A percentile compares a stretch with the other conserved stretches of the same genome.
These are phyloP conservation scores for Azemiops feae DNA, from an alignment of 2,113 vertebrate genomes.

Conservation along the genomic window DNA sequence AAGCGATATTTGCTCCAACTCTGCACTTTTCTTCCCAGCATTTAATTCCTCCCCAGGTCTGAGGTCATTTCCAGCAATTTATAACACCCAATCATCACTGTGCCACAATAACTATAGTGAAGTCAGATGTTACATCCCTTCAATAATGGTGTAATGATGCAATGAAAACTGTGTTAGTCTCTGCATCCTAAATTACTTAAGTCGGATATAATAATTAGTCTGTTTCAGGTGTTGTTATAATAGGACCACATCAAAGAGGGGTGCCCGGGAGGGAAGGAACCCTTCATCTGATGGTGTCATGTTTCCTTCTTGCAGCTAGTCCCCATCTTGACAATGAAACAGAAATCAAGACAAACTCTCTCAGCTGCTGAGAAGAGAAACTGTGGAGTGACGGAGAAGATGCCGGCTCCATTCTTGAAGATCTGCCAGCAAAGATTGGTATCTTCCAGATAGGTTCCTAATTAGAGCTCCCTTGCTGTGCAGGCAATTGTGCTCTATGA, in stretches of 20 bases:
- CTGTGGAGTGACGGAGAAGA: not conserved
- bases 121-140: not conserved
- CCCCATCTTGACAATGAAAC: not conserved
- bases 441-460: not conserved
- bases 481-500: constrained; percentile 5
- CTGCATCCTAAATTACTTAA: not conserved
- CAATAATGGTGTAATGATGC: not conserved
- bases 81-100: not conserved
- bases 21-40: not conserved
- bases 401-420: fast-evolving
- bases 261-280: not conserved
- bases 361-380: not conserved
- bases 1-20: not conserved
- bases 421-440: not conserved
- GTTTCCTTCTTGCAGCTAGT: not conserved
- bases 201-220: not conserved
- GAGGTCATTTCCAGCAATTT: not conserved
- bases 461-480: constrained; percentile 11
- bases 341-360: not conserved
- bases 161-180: not conserved
- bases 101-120: not conserved
- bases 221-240: not conserved
- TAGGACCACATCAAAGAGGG: not conserved
- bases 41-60: not conserved
- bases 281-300: not conserved